Evolutionary conservation across 1,140 invertebrate species (phyloP).

Genomic region (Cydia pomonella): DNA sequence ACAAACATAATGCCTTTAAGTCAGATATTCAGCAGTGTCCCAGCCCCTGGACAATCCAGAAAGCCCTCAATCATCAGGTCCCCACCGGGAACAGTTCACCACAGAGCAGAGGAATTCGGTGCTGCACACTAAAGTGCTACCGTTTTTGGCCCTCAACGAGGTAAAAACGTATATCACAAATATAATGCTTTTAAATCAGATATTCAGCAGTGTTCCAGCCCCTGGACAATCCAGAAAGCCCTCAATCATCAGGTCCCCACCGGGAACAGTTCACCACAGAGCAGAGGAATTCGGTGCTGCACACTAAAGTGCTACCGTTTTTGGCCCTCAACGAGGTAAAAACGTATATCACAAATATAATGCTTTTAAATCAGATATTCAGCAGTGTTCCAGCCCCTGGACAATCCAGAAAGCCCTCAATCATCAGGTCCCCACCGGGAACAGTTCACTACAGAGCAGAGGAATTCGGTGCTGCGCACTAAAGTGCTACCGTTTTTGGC

Average conservation of each 20-base stretch:
- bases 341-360: too few relatives aligned
- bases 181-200: too few relatives aligned
- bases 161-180: too few relatives aligned
- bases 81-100: constrained; percentile 35
- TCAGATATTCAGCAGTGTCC: constrained; percentile 63
- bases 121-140: constrained; percentile 73
- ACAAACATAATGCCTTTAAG: too few relatives aligned
- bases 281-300: constrained; percentile 48
- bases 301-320: constrained; percentile 78
- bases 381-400: too few relatives aligned
- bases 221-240: constrained; percentile 49
- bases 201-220: constrained; percentile 59
- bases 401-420: constrained; percentile 43
- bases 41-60: constrained; percentile 53
- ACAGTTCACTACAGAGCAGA: constrained; percentile 40
- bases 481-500: constrained; percentile 81
- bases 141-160: constrained; percentile 82
- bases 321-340: constrained; percentile 82
- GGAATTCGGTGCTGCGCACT: constrained; percentile 53
- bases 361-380: too few relatives aligned
- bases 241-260: constrained; percentile 9
- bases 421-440: constrained; percentile 15
- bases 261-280: constrained; percentile 37
- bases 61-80: background rate
- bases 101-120: constrained; percentile 44